Conservation (phyloP, 1,140 invertebrate species). For the Zaprionus gabonicus region DNA sequence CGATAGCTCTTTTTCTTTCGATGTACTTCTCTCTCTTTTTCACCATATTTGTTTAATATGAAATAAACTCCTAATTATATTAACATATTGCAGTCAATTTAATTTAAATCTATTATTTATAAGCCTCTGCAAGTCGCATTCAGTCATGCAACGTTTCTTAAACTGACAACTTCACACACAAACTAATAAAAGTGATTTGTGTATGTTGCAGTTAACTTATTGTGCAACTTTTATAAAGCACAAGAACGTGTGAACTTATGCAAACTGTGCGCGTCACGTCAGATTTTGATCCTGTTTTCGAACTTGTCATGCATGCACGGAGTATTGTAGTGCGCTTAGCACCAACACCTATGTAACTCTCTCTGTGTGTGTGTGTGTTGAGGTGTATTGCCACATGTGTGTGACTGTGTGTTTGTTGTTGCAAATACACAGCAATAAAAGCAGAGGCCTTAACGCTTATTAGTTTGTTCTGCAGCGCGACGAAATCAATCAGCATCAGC, state of each 20-base stretch:
- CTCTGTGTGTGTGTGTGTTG: conserved; percentile 1
- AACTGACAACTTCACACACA: no score
- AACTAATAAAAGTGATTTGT: background rate
- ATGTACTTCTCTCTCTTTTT: no score
- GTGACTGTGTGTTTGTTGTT: conserved; percentile 12
- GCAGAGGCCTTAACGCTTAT: conserved; percentile 49
- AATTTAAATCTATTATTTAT: background rate
- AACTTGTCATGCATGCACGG: conserved; percentile 69
- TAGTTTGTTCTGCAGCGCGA: conserved; percentile 73
- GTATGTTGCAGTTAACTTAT: background rate
- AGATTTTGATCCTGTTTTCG: conserved; percentile 65
- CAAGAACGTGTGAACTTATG: conserved; percentile 58
- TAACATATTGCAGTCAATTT: background rate
- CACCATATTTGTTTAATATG: no score
- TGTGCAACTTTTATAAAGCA: background rate
- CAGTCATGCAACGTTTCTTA: background rate
- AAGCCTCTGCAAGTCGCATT: background rate
- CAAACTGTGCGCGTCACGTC: conserved; percentile 43
- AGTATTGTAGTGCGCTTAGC: conserved; percentile 71
- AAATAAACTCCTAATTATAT: no score
- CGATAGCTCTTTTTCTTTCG: no score
- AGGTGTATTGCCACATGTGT: conserved; percentile 6
- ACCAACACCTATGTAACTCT: background rate
- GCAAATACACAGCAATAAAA: conserved; percentile 58
- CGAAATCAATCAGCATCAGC: conserved; percentile 66